A percentile compares a stretch with the other conserved stretches of the same genome.
Conservation (phyloP, 2,888 invertebrate species). For the Reticulitermes lucifugus region DNA sequence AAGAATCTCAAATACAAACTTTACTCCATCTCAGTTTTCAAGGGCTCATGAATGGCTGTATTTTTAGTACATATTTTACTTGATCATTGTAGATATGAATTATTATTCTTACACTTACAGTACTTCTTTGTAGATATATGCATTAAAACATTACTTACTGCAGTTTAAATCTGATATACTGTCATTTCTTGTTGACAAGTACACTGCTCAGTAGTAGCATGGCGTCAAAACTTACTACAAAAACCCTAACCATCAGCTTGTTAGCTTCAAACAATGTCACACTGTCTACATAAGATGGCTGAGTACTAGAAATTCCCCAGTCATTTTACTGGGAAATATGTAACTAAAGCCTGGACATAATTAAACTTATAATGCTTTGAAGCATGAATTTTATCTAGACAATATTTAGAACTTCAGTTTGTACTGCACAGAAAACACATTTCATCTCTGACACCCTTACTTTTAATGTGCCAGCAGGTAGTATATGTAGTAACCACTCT, state of each 20-base stretch:
- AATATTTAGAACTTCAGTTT: too few species aligned
- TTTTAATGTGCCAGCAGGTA: too few species aligned
- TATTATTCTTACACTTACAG: conserved; percentile 34
- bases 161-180: conserved; percentile 35
- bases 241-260: not conserved
- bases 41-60: conserved; percentile 36
- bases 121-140: conserved; percentile 36
- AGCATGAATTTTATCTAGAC: too few species aligned
- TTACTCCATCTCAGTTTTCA: conserved; percentile 29
- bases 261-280: not conserved
- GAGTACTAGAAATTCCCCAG: conserved; percentile 6
- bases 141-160: conserved; percentile 11
- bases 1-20: too few species aligned
- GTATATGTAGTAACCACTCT: too few species aligned
- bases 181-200: conserved; percentile 19
- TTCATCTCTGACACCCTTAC: too few species aligned
- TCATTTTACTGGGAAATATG: not conserved
- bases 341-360: not conserved
- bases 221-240: not conserved
- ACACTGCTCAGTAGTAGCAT: conserved; percentile 18
- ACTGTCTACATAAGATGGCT: not conserved
- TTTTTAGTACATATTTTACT: conserved; percentile 15
- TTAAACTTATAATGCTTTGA: too few species aligned
- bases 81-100: conserved; percentile 32
- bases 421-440: too few species aligned